These are phyloP conservation scores for Acleris cristana DNA, from an alignment of 2,888 invertebrate genomes.

Conservation along the genomic window DNA sequence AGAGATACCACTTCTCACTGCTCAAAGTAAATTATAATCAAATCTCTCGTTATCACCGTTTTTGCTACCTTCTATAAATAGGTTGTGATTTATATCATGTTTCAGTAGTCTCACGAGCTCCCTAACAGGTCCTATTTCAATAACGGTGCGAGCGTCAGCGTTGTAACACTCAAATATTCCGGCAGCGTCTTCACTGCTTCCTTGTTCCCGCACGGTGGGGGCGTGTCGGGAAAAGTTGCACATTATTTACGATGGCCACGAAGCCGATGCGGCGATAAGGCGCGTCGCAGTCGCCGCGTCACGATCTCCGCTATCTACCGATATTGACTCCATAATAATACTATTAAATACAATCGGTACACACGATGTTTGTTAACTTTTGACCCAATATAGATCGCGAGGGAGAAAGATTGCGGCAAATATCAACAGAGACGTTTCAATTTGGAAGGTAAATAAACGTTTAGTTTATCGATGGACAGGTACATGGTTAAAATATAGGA, in stretches of 20 bases:
- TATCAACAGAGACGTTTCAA: neutral
- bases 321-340: constrained; percentile 78
- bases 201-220: constrained; percentile 65
- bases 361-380: constrained; percentile 48
- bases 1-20: too few relatives aligned
- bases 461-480: neutral
- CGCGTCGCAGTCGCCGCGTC: constrained; percentile 81
- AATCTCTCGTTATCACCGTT: too few relatives aligned
- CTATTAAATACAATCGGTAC: constrained; percentile 43
- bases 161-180: constrained; percentile 1
- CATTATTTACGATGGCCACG: constrained; percentile 83
- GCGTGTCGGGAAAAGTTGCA: constrained; percentile 83
- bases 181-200: constrained; percentile 55
- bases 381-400: constrained; percentile 57
- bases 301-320: constrained; percentile 79
- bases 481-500: too few relatives aligned
- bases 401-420: constrained; percentile 35
- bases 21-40: too few relatives aligned
- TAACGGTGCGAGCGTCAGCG: neutral
- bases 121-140: too few relatives aligned
- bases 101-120: too few relatives aligned
- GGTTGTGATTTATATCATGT: too few relatives aligned
- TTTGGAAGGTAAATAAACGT: neutral
- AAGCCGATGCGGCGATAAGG: constrained; percentile 81
- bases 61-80: too few relatives aligned